Evolutionary conservation across 2,888 invertebrate species (phyloP).

Genomic region (Polyommatus icarus): DNA sequence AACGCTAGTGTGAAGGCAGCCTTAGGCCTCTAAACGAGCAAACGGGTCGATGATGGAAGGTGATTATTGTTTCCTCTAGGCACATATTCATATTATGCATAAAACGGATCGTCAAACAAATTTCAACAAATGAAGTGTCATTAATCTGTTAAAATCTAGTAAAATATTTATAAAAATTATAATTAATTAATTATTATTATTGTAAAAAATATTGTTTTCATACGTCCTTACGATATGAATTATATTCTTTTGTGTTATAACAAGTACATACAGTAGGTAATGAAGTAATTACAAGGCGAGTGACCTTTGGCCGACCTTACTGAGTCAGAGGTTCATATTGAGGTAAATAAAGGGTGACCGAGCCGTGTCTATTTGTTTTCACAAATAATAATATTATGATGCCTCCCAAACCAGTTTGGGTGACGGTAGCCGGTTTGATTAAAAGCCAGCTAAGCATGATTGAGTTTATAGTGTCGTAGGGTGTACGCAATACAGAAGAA

Average conservation of each 20-base stretch:
- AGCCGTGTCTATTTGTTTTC: not conserved
- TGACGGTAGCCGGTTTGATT: not conserved
- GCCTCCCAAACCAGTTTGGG: too few species aligned
- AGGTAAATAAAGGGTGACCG: slow-evolving; percentile 1
- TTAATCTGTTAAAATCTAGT: not conserved
- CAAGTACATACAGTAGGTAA: not conserved
- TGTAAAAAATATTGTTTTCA: not conserved
- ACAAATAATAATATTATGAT: not conserved
- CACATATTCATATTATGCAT: not conserved
- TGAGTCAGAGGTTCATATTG: slow-evolving; percentile 1
- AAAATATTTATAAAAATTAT: not conserved
- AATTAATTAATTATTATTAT: not conserved
- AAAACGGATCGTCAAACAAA: too few species aligned
- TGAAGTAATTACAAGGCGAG: slow-evolving; percentile 7
- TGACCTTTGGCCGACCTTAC: slow-evolving; percentile 13
- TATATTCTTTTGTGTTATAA: not conserved
- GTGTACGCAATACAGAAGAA: too few species aligned
- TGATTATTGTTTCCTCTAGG: not conserved
- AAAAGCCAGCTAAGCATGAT: too few species aligned
- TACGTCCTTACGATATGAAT: not conserved
- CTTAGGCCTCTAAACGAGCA: not conserved
- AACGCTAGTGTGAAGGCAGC: too few species aligned
- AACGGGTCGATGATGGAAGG: not conserved
- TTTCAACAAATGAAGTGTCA: not conserved
- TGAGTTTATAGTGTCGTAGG: too few species aligned